A percentile compares a stretch with the other conserved stretches of the same genome.
phyloP scores from a whole-genome alignment of 2,797 vertebrate genomes.

The Selene dorsalis region DNA sequence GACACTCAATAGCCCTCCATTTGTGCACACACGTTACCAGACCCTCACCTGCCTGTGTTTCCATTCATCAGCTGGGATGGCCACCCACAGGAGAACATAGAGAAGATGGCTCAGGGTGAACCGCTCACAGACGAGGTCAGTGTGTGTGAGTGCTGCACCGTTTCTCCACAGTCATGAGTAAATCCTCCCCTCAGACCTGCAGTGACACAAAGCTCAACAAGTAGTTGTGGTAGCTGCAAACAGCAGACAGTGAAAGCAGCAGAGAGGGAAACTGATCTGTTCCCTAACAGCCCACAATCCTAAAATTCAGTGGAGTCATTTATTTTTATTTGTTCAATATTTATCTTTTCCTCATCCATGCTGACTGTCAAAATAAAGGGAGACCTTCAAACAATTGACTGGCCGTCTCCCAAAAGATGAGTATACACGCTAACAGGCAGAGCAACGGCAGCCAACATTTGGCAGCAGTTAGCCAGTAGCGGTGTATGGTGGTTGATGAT shows the following conservation, averaged over 20 bases:
- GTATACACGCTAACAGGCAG: slow-evolving; percentile 44
- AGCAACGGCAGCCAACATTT: slow-evolving; percentile 44
- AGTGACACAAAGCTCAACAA: slow-evolving; percentile 37
- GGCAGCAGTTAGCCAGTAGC: slow-evolving; percentile 44
- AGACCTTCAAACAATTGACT: slow-evolving; percentile 50
- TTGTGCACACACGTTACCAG: background rate
- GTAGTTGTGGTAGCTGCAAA: slow-evolving; percentile 19
- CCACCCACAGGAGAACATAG: slow-evolving; percentile 88
- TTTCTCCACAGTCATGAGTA: slow-evolving; percentile 16
- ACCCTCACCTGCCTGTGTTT: slow-evolving; percentile 1
- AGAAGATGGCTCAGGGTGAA: slow-evolving; percentile 90
- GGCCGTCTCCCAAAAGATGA: slow-evolving; percentile 47
- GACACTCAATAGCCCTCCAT: background rate
- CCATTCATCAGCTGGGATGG: slow-evolving; percentile 88
- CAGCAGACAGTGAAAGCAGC: slow-evolving; percentile 32
- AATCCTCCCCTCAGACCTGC: slow-evolving; percentile 31
- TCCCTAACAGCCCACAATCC: slow-evolving; percentile 14
- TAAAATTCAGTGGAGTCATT: slow-evolving; percentile 27
- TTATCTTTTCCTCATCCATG: slow-evolving; percentile 25
- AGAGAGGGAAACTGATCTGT: slow-evolving; percentile 10
- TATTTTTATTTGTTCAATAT: slow-evolving; percentile 39
- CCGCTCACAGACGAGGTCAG: slow-evolving; percentile 91
- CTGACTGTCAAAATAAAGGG: slow-evolving; percentile 44
- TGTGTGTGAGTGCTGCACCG: slow-evolving; percentile 13
- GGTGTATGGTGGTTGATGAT: slow-evolving; percentile 54